phyloP scores from a whole-genome alignment of 1,140 invertebrate species.

The Schmidtea mediterranea region DNA sequence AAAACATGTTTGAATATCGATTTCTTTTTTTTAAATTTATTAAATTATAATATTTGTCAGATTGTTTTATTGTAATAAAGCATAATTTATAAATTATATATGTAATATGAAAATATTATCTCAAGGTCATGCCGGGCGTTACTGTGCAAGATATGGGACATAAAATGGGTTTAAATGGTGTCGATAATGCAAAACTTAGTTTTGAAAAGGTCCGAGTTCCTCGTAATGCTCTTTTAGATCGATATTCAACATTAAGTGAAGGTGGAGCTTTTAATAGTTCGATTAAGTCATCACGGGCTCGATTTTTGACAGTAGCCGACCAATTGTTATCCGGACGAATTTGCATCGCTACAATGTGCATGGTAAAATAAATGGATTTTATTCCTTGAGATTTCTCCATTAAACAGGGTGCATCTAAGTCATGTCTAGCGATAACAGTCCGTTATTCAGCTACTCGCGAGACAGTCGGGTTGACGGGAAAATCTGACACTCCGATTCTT shows the following conservation, averaged over 20 bases:
- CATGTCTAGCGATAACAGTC: conserved; percentile 15
- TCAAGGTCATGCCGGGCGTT: conserved; percentile 15
- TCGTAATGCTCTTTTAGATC: conserved; percentile 16
- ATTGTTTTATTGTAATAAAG: no score
- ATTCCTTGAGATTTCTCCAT: background rate
- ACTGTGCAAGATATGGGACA: conserved; percentile 22
- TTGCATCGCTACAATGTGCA: conserved; percentile 20
- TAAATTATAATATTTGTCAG: no score
- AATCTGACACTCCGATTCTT: conserved; percentile 21
- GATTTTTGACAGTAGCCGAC: conserved; percentile 23
- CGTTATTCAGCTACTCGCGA: conserved; percentile 19
- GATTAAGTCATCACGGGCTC: conserved; percentile 14
- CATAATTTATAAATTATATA: no score
- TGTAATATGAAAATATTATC: no score
- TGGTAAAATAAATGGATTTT: conserved; percentile 10
- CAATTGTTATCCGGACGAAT: conserved; percentile 21
- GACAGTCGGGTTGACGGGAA: conserved; percentile 19
- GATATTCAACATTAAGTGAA: conserved; percentile 10
- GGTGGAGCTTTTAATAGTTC: conserved; percentile 12
- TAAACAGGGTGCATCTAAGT: conserved; percentile 9
- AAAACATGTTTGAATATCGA: no score
- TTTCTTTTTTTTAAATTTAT: no score
- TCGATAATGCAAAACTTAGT: conserved; percentile 21
- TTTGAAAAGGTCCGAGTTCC: conserved; percentile 21
- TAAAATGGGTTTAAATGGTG: conserved; percentile 23